Conservation (phyloP, 37 sponge, comb jelly and placozoan genomes). For the Hexactinellida sp. region DNA sequence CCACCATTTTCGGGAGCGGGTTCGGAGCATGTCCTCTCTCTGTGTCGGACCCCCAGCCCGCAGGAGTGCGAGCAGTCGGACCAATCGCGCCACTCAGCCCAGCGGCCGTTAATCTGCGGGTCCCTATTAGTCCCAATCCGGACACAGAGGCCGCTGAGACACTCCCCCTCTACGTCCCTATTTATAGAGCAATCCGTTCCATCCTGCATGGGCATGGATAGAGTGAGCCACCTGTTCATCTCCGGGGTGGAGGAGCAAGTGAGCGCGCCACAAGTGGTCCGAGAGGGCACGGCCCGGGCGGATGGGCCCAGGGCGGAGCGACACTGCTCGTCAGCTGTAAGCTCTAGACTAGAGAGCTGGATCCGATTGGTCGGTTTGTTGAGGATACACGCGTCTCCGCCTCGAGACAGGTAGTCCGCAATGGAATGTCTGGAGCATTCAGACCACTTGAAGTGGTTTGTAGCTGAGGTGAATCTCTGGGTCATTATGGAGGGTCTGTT, state of each 20-base stretch:
- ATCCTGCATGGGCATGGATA: background rate
- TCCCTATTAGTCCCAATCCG: background rate
- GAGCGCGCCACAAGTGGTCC: background rate
- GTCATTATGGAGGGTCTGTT: background rate
- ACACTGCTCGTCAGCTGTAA: constrained; percentile 1
- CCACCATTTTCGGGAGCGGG: constrained; percentile 4
- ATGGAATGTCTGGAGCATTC: constrained; percentile 13
- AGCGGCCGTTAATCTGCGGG: background rate
- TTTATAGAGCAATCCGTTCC: background rate
- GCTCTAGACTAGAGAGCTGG: background rate
- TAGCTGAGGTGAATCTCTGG: background rate
- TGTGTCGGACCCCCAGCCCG: background rate
- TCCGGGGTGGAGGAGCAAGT: background rate
- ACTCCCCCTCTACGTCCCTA: background rate
- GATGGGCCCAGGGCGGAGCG: background rate
- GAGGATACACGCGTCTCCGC: background rate
- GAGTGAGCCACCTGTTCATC: background rate
- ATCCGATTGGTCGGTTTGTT: background rate
- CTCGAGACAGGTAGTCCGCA: background rate
- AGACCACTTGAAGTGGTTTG: background rate
- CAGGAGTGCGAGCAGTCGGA: background rate
- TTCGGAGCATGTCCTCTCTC: background rate
- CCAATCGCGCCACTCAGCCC: background rate
- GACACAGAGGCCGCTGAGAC: background rate
- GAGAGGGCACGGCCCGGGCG: background rate